phyloP scores from a whole-genome alignment of 2,113 vertebrate species.

The Madoqua kirkii region DNA sequence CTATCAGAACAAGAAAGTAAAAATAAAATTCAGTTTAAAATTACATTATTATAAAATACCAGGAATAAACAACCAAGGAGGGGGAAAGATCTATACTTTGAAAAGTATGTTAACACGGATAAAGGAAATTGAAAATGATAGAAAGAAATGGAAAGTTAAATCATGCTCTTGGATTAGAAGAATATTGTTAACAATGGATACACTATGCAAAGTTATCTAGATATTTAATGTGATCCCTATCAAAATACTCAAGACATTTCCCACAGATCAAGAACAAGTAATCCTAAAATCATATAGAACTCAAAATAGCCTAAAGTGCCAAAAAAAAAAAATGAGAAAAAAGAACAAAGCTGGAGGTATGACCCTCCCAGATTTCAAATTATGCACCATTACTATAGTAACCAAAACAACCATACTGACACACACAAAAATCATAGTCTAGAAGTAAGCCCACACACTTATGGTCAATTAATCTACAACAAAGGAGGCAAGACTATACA shows the following conservation, averaged over 20 bases:
- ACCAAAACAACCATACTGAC: background rate
- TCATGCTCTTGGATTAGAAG: background rate
- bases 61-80: background rate
- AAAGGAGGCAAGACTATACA: background rate
- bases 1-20: background rate
- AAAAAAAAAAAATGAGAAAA: background rate
- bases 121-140: background rate
- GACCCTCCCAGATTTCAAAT: background rate
- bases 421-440: background rate
- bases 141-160: background rate
- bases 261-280: background rate
- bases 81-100: background rate
- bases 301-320: background rate
- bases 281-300: background rate
- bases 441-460: background rate
- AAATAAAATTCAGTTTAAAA: background rate
- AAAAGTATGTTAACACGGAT: background rate
- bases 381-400: background rate
- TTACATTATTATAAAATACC: background rate
- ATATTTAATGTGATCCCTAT: background rate
- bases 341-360: background rate
- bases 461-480: background rate
- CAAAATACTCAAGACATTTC: background rate
- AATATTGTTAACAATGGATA: background rate
- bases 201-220: background rate